A percentile compares a stretch with the other conserved stretches of the same genome.
Evolutionary conservation across 2,888 invertebrate species (phyloP).

Genomic region (Thelaira solivaga): DNA sequence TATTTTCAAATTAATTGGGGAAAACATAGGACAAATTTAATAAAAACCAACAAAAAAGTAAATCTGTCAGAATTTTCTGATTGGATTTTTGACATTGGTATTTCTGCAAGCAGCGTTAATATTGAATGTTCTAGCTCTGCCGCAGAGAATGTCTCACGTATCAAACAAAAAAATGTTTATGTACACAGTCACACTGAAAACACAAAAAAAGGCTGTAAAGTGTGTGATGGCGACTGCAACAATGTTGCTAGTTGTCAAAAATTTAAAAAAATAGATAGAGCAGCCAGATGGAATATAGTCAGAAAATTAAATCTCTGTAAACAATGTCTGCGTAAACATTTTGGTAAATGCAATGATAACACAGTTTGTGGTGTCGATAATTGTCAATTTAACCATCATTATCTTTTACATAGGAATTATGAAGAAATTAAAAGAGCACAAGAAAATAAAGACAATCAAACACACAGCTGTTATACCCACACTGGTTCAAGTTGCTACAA

Average conservation of each 20-base stretch:
- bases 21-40: background rate
- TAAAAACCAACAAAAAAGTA: slow-evolving; percentile 13
- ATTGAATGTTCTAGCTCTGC: background rate
- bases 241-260: slow-evolving; percentile 7
- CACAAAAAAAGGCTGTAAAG: background rate
- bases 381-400: slow-evolving; percentile 35
- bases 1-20: slow-evolving; percentile 33
- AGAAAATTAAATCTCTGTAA: slow-evolving; percentile 22
- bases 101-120: slow-evolving; percentile 25
- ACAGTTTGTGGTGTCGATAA: background rate
- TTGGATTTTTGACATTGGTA: slow-evolving; percentile 38
- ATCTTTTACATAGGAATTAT: slow-evolving; percentile 9
- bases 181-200: background rate
- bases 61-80: background rate
- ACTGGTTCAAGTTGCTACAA: background rate
- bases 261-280: background rate
- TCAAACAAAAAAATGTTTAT: slow-evolving; percentile 5
- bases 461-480: background rate
- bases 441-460: background rate
- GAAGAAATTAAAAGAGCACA: background rate
- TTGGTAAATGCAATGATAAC: slow-evolving; percentile 1
- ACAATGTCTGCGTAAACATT: slow-evolving; percentile 13
- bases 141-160: background rate
- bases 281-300: background rate
- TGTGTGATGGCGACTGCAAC: background rate